These are phyloP conservation scores for Lacerta bilineata DNA, from an alignment of 2,797 vertebrate species.

Conservation along the genomic window DNA sequence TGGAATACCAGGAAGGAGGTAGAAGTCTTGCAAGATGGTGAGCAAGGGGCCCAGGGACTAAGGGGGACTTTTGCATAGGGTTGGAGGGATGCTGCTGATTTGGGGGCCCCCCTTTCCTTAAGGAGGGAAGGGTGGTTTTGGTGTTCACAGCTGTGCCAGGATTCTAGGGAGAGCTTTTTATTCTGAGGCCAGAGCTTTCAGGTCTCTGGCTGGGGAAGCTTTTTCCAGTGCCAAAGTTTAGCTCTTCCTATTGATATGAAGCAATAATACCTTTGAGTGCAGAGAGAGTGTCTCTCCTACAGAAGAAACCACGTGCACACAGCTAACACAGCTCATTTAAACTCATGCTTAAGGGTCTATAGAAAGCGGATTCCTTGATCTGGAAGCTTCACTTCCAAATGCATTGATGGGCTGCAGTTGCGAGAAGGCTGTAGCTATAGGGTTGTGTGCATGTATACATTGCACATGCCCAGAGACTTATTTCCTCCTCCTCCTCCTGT, in stretches of 20 bases:
- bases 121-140: background rate
- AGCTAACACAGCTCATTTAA: too few relatives aligned
- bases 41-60: background rate
- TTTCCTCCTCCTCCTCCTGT: background rate
- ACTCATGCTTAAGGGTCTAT: too few relatives aligned
- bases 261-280: background rate
- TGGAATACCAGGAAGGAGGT: background rate
- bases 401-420: too few relatives aligned
- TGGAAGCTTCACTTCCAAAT: background rate
- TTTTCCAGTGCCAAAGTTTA: background rate
- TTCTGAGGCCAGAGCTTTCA: background rate
- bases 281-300: background rate
- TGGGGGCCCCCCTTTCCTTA: background rate
- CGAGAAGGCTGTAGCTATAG: background rate
- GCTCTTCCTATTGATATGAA: background rate
- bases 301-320: background rate
- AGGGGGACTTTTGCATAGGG: background rate
- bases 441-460: background rate
- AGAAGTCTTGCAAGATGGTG: constrained; percentile 3
- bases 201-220: too few relatives aligned
- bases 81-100: too few relatives aligned
- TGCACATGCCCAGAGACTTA: background rate
- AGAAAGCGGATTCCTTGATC: background rate
- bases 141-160: background rate
- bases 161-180: too few relatives aligned